These are phyloP conservation scores for Triplophysa yarkandensis DNA, from an alignment of 2,797 vertebrate species.

Conservation along the genomic window DNA sequence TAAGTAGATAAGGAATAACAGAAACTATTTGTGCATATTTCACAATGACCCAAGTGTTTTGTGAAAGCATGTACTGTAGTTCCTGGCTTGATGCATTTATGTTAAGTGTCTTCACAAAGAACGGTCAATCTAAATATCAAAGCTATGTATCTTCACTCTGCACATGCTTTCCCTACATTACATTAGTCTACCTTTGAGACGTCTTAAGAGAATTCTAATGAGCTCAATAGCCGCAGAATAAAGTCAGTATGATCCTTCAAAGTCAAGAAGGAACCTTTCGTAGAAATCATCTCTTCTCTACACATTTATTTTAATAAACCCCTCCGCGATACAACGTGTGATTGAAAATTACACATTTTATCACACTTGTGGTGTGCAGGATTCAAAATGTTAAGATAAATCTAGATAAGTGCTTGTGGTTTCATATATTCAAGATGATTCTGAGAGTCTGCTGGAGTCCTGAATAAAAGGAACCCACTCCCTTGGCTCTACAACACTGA, in stretches of 20 bases:
- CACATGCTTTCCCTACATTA: not conserved
- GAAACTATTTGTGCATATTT: not conserved
- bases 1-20: not conserved
- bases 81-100: not conserved
- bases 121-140: not conserved
- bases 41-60: not conserved
- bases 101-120: not conserved
- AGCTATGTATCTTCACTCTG: not conserved
- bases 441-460: too few species aligned
- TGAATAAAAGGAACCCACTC: too few species aligned
- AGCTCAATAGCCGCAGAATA: slow-evolving; percentile 16
- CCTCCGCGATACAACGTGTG: not conserved
- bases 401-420: too few species aligned
- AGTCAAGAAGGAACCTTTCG: slow-evolving; percentile 30
- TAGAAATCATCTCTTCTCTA: slow-evolving; percentile 29
- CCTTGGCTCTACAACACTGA: too few species aligned
- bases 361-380: slow-evolving; percentile 10
- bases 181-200: not conserved
- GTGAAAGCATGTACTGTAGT: not conserved
- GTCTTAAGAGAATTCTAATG: slow-evolving; percentile 35
- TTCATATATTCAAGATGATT: too few species aligned
- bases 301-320: slow-evolving; percentile 33
- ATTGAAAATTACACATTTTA: slow-evolving; percentile 22
- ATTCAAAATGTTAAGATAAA: slow-evolving; percentile 1
- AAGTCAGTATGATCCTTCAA: slow-evolving; percentile 19